Conservation (phyloP, 2,888 invertebrate species). For the Orchestes rusci region DNA sequence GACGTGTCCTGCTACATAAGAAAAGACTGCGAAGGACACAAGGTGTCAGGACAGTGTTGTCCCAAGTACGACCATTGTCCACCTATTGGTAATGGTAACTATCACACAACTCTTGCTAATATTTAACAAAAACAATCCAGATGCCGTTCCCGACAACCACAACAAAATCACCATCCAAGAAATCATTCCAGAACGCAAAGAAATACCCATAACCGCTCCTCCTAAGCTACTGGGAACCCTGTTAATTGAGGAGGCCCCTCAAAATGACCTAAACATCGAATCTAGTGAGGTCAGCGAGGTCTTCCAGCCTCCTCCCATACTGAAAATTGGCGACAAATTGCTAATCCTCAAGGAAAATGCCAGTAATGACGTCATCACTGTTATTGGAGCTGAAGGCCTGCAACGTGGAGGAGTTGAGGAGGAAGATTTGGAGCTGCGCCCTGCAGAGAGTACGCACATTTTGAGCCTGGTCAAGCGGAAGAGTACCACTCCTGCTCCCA, state of each 20-base stretch:
- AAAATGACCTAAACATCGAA: conserved; percentile 31
- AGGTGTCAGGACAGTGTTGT: conserved; percentile 68
- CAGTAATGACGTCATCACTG: conserved; percentile 41
- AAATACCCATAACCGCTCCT: conserved; percentile 39
- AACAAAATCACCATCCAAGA: conserved; percentile 52
- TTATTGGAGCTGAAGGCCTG: conserved; percentile 45
- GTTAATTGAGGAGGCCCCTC: conserved; percentile 33
- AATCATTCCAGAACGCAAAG: conserved; percentile 49
- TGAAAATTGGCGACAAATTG: conserved; percentile 42
- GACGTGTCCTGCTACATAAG: conserved; percentile 69
- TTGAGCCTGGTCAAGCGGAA: conserved; percentile 33
- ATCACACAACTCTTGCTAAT: background rate
- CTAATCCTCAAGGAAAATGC: conserved; percentile 41
- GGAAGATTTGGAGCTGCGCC: conserved; percentile 29
- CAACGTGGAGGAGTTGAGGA: conserved; percentile 36
- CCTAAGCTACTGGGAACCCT: conserved; percentile 34
- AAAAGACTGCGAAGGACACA: conserved; percentile 66
- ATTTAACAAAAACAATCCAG: conserved; percentile 7
- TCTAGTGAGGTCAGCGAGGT: conserved; percentile 35
- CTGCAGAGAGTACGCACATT: conserved; percentile 32
- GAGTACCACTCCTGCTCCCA: conserved; percentile 16
- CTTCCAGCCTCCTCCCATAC: conserved; percentile 40
- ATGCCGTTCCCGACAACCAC: conserved; percentile 16
- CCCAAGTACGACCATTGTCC: conserved; percentile 78
- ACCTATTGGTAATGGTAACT: conserved; percentile 48